Evolutionary conservation across 2,888 invertebrate genomes (phyloP), one percentile per base, ranked within the genome.

Genomic region (Lapara coniferarum): DNA sequence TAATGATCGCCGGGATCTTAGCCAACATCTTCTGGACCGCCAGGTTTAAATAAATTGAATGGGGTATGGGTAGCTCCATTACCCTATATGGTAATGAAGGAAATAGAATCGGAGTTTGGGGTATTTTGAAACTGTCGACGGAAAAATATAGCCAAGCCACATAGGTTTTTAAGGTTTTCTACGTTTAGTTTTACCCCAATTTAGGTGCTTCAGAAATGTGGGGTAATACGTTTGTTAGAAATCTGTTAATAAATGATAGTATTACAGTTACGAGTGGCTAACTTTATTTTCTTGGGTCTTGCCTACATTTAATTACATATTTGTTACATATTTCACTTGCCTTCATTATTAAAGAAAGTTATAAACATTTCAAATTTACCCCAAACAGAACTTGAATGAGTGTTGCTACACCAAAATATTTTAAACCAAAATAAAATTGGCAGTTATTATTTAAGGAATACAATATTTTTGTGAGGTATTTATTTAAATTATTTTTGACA

Each of bases 1-100:
- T 98, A 0, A 97, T 97, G 96, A 87, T 95, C 14, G 95, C 95
- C 7, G 97, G 96, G 0, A 95, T 97, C 66, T 88, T 96, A 0
- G 96, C 97, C 88, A 97, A 98, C 85, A 89, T 96, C 74, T 95
- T 96, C 78, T 95, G 95, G 90, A 94, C 95, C 0, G 87, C 77
- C 1, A 73, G 81, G 67, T 87, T 87, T 72, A 25, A 68, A 58
- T 66, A 52, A 71, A 6, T 67, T 53, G 30, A 13, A 57, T 46
- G 66, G 56, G 63, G 8, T 55, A 16, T 8, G n/a, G 59, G 37
- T 37, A 37, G 37, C 37, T 25, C 25, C 25, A 2, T 25, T 25
- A 25, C 25, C 25, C 37, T 6, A 37, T 37, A 37, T 2, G 37
- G 8, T 37, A 37, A 37, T 37, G 1, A 7, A 37, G 2, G 37